These are phyloP conservation scores for Sarcophilus harrisii DNA, from an alignment of 2,797 vertebrate species.

Conservation along the genomic window DNA sequence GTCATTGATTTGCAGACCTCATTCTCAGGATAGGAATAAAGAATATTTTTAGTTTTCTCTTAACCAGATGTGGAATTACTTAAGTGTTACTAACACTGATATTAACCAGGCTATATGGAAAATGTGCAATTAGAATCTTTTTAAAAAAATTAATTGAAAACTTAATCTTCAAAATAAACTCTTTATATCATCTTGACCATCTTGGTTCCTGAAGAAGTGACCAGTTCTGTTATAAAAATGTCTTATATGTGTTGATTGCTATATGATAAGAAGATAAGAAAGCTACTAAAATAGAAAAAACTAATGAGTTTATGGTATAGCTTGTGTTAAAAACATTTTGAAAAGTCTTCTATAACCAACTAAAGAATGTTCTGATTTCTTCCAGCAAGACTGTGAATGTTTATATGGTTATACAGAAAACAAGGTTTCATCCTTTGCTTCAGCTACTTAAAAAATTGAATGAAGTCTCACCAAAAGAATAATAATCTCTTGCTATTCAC, in stretches of 20 bases:
- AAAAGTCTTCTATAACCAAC: slow-evolving; percentile 22
- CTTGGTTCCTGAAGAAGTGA: slow-evolving; percentile 29
- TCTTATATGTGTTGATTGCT: slow-evolving; percentile 41
- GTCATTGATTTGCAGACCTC: neutral
- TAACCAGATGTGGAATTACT: slow-evolving; percentile 44
- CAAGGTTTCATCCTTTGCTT: slow-evolving; percentile 19
- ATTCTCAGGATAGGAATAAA: slow-evolving; percentile 18
- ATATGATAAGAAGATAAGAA: slow-evolving; percentile 38
- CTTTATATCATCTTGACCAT: neutral
- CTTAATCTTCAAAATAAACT: slow-evolving; percentile 55
- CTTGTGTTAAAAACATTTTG: neutral
- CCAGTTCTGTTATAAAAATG: neutral
- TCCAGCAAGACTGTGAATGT: slow-evolving; percentile 45
- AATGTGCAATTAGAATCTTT: slow-evolving; percentile 16
- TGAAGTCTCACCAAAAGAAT: slow-evolving; percentile 28
- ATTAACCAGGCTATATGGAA: slow-evolving; percentile 46
- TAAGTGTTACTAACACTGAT: neutral
- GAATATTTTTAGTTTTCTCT: slow-evolving; percentile 10
- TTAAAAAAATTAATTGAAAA: slow-evolving; percentile 28
- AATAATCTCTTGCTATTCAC: slow-evolving; percentile 26
- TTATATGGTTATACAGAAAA: neutral
- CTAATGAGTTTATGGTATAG: slow-evolving; percentile 27
- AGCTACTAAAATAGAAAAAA: slow-evolving; percentile 18
- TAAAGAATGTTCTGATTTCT: slow-evolving; percentile 26
- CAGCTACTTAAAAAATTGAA: slow-evolving; percentile 23